These are phyloP conservation scores for Dyspetes luteomarginatus DNA, from an alignment of 2,888 invertebrate species.

Conservation along the genomic window DNA sequence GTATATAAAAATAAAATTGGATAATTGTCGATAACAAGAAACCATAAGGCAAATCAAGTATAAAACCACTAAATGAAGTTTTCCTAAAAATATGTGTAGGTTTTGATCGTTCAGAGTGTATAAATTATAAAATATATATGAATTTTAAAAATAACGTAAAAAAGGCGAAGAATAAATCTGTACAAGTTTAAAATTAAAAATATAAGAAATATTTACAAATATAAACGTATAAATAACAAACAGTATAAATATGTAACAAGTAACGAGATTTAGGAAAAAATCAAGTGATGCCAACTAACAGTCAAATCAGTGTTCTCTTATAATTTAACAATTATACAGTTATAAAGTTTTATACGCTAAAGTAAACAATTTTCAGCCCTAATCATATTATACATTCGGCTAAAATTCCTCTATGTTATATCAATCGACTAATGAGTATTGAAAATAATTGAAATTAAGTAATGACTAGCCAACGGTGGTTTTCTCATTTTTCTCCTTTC, in stretches of 20 bases:
- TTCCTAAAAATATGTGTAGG: neutral
- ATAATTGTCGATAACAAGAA: neutral
- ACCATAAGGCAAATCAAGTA: no score
- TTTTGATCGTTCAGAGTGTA: neutral
- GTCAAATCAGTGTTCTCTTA: neutral
- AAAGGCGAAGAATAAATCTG: neutral
- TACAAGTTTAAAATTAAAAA: slow-evolving; percentile 2
- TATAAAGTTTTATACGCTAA: neutral
- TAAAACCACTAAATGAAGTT: no score
- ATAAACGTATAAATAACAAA: neutral
- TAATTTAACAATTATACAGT: neutral
- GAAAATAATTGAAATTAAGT: slow-evolving; percentile 37
- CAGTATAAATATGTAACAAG: neutral
- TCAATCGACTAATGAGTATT: neutral
- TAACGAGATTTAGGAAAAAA: neutral
- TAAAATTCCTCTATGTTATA: neutral
- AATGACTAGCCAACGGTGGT: slow-evolving; percentile 53
- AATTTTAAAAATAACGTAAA: neutral
- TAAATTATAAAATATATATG: no score
- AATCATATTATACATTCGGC: neutral
- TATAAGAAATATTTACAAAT: slow-evolving; percentile 17
- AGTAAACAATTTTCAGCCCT: neutral
- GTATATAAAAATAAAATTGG: neutral
- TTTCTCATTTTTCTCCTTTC: slow-evolving; percentile 7
- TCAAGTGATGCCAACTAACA: neutral